Conservation (phyloP, 2,113 vertebrate genomes). For the Phaetusa simplex region DNA sequence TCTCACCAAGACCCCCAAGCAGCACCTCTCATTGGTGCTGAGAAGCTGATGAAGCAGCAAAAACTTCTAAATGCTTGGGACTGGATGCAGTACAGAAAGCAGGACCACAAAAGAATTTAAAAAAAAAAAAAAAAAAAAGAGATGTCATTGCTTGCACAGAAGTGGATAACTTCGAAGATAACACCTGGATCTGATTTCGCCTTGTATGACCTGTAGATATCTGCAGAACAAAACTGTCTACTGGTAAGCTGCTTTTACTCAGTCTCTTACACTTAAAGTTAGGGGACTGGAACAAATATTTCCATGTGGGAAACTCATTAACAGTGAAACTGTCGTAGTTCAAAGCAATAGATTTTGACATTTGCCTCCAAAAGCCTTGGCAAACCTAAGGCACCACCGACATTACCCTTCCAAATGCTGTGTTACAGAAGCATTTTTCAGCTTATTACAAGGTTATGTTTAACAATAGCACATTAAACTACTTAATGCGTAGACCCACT, state of each 20-base stretch:
- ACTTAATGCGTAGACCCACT: background rate
- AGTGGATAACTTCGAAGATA: background rate
- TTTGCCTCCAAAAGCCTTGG: background rate
- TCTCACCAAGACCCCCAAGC: background rate
- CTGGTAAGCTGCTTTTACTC: background rate
- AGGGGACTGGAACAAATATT: background rate
- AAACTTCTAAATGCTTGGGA: background rate
- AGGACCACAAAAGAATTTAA: background rate
- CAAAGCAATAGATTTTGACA: background rate
- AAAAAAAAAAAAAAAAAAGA: background rate
- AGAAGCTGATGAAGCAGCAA: background rate
- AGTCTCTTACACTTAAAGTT: background rate
- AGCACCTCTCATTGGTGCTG: background rate
- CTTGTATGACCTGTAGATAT: background rate
- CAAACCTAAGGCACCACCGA: background rate
- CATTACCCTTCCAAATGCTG: background rate
- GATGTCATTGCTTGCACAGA: background rate
- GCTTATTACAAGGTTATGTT: accelerated
- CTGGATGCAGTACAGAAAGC: background rate
- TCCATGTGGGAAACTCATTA: background rate
- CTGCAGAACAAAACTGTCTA: background rate
- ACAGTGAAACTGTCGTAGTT: background rate
- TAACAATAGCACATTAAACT: background rate
- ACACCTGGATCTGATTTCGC: background rate
- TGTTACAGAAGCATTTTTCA: background rate